Evolutionary conservation across 2,797 vertebrate species (phyloP).

Genomic region (Syngnathus rostellatus): DNA sequence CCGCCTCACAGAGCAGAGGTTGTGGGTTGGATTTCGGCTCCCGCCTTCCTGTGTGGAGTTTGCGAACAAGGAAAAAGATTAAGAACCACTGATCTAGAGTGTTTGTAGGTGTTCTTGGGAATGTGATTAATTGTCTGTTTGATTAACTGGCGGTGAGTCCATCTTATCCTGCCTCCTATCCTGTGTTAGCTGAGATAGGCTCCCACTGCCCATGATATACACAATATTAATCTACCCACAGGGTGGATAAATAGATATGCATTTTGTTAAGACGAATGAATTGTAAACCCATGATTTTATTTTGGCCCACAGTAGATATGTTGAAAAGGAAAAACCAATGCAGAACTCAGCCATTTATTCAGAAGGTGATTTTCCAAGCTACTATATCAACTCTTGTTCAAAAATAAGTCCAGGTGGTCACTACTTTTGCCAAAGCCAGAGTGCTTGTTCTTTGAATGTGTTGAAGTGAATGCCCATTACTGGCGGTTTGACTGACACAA

Average conservation of each 20-base stretch:
- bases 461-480: conserved; percentile 28
- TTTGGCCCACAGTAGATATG: conserved; percentile 16
- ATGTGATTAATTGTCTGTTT: conserved; percentile 1
- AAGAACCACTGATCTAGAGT: neutral
- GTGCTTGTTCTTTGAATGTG: conserved; percentile 20
- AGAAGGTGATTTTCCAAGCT: conserved; percentile 33
- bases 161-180: neutral
- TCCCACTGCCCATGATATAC: neutral
- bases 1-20: no score
- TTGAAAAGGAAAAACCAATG: conserved; percentile 35
- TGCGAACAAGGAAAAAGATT: no score
- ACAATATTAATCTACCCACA: neutral
- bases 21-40: no score
- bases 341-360: conserved; percentile 48
- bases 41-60: no score
- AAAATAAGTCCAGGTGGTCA: conserved; percentile 52
- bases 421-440: conserved; percentile 54
- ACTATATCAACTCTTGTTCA: conserved; percentile 38
- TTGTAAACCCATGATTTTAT: neutral
- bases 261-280: neutral
- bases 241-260: neutral
- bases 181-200: neutral
- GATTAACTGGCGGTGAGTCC: neutral
- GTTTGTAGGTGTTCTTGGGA: neutral
- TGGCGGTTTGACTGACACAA: conserved; percentile 42